Base-by-base conservation (phyloP, 2,888 invertebrate genomes). In the Ornithoptera alexandrae region DNA sequence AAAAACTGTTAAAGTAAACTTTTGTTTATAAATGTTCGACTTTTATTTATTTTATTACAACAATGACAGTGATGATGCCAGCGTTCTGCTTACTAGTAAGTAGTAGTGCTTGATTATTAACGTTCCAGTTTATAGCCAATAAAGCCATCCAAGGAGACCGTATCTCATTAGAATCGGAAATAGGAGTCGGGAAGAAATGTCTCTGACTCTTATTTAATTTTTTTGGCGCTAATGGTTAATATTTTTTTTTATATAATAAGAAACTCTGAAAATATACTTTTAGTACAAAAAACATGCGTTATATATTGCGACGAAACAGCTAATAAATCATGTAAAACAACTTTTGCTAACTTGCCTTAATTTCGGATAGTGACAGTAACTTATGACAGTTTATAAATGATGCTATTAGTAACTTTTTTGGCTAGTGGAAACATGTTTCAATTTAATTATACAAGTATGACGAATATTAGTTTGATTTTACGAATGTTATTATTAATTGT, bases 381-480 rank as follows among this genome's bases (percentile, higher is more conserved):
- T 67, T 64, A 64, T 70, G 70, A 67, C 67, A 70, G 67, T 64
- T 70, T 70, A 64, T 70, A 70, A 70, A 70, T 70, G 70, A 70
- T 61, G 67, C 70, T 60, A 67, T 70, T 70, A 70, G 70, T 64
- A 64, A 70, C 63, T 67, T 70, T 70, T 70, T 70, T 61, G 63
- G 67, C 64, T 69, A 65, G 61, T 67, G 30, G 64, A 70, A 70
- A 67, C 70, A 60, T 70, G 70, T 70, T 70, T 63, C 60, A 59
- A 67, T 70, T 70, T 56, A 64, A 70, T 70, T 63, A 69, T 58
- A 70, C 66, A 22, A 58, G 66, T 59, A 12, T 39, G 61, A 22
- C 62, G 42, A 67, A 67, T 56, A 62, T 67, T 62, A 42, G 56
- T 62, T 58, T 12, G 57, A 20, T 18, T 53, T 53, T 6, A 53